Conservation (phyloP, 2,113 vertebrate genomes). For the Pterocles orientalis region DNA sequence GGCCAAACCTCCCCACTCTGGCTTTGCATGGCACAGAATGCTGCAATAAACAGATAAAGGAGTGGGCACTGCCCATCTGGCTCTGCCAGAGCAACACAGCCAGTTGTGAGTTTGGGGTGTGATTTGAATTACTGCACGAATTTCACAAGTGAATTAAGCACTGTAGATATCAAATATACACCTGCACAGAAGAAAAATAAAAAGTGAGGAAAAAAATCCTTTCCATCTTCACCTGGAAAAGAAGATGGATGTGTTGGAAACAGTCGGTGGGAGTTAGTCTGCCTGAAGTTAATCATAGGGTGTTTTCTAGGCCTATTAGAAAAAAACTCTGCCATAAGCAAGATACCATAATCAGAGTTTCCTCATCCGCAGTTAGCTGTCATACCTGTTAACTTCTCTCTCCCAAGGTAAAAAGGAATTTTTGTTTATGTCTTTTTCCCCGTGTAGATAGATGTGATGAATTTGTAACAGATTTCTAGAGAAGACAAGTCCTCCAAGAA, state of each 20-base stretch:
- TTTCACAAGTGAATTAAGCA: not conserved
- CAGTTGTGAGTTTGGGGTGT: not conserved
- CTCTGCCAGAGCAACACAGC: not conserved
- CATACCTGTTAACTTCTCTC: not conserved
- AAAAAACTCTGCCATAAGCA: not conserved
- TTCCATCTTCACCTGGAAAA: not conserved
- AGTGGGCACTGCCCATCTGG: not conserved
- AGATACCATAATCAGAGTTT: not conserved
- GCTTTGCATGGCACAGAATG: not conserved
- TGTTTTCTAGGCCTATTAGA: not conserved
- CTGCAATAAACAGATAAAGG: not conserved
- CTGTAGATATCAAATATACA: not conserved
- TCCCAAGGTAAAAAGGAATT: not conserved
- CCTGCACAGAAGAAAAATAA: not conserved
- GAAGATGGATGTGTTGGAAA: not conserved
- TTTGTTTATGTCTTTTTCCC: not conserved
- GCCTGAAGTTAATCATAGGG: not conserved
- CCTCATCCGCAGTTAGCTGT: not conserved
- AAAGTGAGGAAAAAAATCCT: not conserved
- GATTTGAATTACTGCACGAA: not conserved
- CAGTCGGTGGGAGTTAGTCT: not conserved
- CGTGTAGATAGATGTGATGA: not conserved
- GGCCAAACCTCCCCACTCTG: not conserved
- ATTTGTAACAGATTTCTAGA: not conserved
- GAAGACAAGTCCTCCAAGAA: not conserved